Base-by-base conservation (phyloP, 2,797 vertebrate genomes). In the Ispidina lecontei region DNA sequence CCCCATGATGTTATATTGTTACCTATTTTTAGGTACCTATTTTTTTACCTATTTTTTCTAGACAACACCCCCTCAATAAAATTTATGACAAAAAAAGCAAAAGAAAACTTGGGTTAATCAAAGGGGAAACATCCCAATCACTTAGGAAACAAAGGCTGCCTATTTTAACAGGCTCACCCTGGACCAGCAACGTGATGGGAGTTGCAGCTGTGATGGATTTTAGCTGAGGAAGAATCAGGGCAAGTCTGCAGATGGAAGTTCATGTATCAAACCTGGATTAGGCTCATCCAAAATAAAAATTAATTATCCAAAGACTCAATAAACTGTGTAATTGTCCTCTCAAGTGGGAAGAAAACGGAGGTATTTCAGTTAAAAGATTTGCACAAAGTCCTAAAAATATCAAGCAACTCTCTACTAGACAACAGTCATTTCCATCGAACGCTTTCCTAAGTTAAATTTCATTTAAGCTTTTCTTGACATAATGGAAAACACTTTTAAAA, bases 141-240 rank as follows among this genome's bases (percentile, higher is more conserved):
- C 35, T 64, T 55, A 62, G 55, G 71, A 83, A 68, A 79, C 22
- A 79, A 88, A 92, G 71, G 51, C 56, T 25, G 11, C 43, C 26
- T 71, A 68, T 62, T 93, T 85, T 74, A 83, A 59, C 12, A 89
- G 75, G 22, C 31, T 62, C 71, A 35, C 28, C 39, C 54, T n/a
- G 54, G 33, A 49, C 71, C 12, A 4, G 31, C 62, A 58, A 69
- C 46, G 23, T 71, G 71, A 89, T 76, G 56, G 56, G 49, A 89
- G 44, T 84, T 91, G 70, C 60, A 95, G 73, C 89, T 94, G 92
- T 65, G 41, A 56, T 33, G 43, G 43, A 75, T 90, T 90, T 74
- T 79, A 73, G 67, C 64, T 37, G 59, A 35, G 73, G 33, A 91
- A 91, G 60, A 87, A 84, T 31, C 10, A 1, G 25, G 60, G 54